Conservation (phyloP, 2,797 vertebrate species). For the Bradypodion ventrale region DNA sequence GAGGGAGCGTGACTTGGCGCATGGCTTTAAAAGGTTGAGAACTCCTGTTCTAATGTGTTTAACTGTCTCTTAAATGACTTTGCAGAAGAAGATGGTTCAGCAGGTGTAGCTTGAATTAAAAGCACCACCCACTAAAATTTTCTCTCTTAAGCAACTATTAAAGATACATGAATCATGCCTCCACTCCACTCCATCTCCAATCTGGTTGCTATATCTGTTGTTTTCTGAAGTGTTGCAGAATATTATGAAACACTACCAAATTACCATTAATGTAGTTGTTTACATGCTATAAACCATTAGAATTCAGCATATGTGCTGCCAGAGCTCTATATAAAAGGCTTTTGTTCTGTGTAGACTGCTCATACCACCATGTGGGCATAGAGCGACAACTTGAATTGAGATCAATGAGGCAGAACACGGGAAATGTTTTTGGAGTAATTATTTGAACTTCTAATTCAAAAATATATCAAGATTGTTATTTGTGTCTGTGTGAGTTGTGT, state of each 20-base stretch:
- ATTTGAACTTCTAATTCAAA: conserved; percentile 24
- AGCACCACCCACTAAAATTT: too few species aligned
- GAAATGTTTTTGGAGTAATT: conserved; percentile 50
- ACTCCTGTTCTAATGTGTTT: too few species aligned
- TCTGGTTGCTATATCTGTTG: too few species aligned
- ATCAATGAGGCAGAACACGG: conserved; percentile 39
- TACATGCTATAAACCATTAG: conserved; percentile 43
- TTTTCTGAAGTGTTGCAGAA: too few species aligned
- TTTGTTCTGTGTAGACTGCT: conserved; percentile 52
- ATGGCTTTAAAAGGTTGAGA: too few species aligned
- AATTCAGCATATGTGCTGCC: conserved; percentile 28
- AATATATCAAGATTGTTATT: neutral
- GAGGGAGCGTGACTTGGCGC: too few species aligned
- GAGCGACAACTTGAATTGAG: conserved; percentile 37
- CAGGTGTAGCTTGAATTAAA: too few species aligned
- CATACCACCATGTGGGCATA: neutral
- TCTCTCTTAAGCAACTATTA: too few species aligned
- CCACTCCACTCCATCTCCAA: too few species aligned
- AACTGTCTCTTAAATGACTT: too few species aligned
- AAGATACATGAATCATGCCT: too few species aligned
- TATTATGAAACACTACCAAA: neutral
- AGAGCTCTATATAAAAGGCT: conserved; percentile 46
- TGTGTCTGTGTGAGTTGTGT: neutral
- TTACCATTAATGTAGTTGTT: neutral
- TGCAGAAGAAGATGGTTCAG: too few species aligned